Base-by-base conservation (phyloP, 2,113 vertebrate species). In the Nycticryphes semicollaris region DNA sequence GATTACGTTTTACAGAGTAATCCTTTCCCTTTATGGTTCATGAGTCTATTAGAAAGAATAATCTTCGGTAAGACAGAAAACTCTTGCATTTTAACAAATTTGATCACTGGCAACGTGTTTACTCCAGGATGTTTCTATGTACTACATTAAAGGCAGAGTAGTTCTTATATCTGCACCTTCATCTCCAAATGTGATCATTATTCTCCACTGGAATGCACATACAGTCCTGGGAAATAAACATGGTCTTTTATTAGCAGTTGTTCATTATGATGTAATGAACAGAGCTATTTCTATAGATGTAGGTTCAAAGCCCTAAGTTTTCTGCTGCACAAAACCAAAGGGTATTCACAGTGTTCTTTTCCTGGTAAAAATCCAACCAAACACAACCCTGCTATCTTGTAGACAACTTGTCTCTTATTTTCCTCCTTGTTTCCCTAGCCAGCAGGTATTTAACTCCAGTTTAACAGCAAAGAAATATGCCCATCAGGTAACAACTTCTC, bases 1-100 rank as follows among this genome's bases (percentile, higher is more conserved):
- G 88, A 78, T 87, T 86, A 73, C 69, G 62, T 95, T 98, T 97
- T 87, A 93, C 45, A 93, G 70, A 87, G 48, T 64, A 83, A 63
- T 92, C 73, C 25, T 89, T 91, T 73, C 84, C 45, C 48, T 75
- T 87, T 90, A 78, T 76, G 48, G 82, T 77, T 95, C 23, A 24
- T 17, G 43, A 90, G 35, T 60, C 82, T 21, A 41, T 69, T 74
- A 91, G 53, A 50, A 82, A 90, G 53, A 91, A 75, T n/a, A 91
- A 68, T 80, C 66, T 91, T 89, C 30, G 31, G 19, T 51, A 87
- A 93, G 43, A 92, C 39, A 75, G 41, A 88, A 82, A 69, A 92
- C 33, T 30, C 8, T 41, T 60, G 27, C 45, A 70, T 68, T 97
- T 95, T 69, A 81, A 80, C 33, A 83, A 56, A 47, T 90, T 80